Base-by-base conservation (phyloP, 2,888 invertebrate species). In the Alloscopus bannaensis region DNA sequence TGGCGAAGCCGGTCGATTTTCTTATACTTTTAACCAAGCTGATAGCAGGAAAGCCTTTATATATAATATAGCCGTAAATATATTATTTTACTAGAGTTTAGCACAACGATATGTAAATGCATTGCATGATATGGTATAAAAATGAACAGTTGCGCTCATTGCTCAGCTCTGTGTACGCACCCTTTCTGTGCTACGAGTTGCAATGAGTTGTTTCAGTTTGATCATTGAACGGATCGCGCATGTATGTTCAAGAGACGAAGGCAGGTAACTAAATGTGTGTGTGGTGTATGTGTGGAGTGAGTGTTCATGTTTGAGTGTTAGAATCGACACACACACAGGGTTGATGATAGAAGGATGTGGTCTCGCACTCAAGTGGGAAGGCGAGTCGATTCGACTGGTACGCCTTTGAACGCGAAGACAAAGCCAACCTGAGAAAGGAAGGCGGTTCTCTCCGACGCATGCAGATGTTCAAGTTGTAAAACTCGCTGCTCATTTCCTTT, bases 341-440 rank as follows among this genome's bases (percentile, higher is more conserved):
- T 70, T 77, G 77, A 69, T 77, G 77, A 77, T 77, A 77, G 77
- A 77, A 77, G 77, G 77, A 77, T 77, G 77, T 77, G 77, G 77
- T 77, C 70, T 77, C 62, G 77, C 36, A 52, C 64, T 70, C 57
- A 78, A 78, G 78, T 78, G 78, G 78, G 78, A 78, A 78, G 78
- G 78, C 71, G 24, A 78, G 78, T 50, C 71, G 31, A n/a, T 64
- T 29, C 36, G 65, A 78, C 78, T 78, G 78, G 65, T 78, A 78
- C 78, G 78, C 78, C 78, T 78, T 71, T 78, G 78, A 71, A 71
- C 78, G 71, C 71, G 70, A 65, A 60, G 70, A 71, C 78, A 81
- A 78, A 81, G 81, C 81, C 81, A 81, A 81, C 81, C 81, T 81
- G 81, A 81, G 73, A 81, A 73, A 62, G 78, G 81, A 73, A 78